Conservation (phyloP, 2,888 invertebrate genomes). For the Prosapia bicincta region DNA sequence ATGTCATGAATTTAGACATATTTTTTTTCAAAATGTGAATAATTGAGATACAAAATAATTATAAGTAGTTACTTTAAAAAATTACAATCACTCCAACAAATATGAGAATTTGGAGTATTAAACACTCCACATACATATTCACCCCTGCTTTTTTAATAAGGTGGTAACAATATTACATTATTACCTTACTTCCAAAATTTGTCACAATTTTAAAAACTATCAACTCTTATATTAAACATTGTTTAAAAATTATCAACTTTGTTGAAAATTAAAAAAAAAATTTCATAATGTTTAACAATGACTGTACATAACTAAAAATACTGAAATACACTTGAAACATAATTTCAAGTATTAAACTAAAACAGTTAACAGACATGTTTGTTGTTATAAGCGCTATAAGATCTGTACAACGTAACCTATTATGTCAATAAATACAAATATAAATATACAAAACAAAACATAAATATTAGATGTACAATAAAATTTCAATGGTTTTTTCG, state of each 20-base stretch:
- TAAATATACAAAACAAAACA: neutral
- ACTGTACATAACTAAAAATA: neutral
- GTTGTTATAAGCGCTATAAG: neutral
- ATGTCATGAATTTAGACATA: neutral
- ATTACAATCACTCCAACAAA: too few species aligned
- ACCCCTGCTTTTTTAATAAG: too few species aligned
- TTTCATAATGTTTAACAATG: neutral
- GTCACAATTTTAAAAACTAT: too few species aligned
- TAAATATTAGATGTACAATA: neutral
- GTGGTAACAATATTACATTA: too few species aligned
- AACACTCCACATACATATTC: too few species aligned
- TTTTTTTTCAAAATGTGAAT: too few species aligned
- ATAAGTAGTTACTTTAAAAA: too few species aligned
- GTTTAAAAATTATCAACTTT: neutral
- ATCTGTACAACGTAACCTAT: neutral
- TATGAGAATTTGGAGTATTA: too few species aligned
- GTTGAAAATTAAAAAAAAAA: neutral
- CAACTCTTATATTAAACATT: too few species aligned
- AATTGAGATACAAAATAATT: too few species aligned
- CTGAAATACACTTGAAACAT: neutral
- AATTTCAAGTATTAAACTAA: neutral
- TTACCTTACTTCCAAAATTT: too few species aligned
- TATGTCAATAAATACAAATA: constrained; percentile 2
- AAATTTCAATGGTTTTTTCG: neutral
- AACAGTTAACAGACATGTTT: neutral